A percentile compares a stretch with the other conserved stretches of the same genome.
Evolutionary conservation across 2,797 vertebrate genomes (phyloP).

Genomic region (Tragelaphus oryx): DNA sequence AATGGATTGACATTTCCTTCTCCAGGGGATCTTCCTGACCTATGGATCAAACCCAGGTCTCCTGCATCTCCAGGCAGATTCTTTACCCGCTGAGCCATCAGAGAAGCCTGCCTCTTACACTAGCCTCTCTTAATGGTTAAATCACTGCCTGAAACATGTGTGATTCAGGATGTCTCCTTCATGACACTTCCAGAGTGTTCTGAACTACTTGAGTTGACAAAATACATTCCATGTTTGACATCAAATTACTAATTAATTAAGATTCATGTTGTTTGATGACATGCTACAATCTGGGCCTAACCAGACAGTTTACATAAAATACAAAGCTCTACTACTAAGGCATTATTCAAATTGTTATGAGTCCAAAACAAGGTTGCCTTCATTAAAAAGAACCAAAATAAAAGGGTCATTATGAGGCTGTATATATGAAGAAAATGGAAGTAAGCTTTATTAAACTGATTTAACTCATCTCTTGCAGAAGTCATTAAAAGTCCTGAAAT

Average conservation of each 20-base stretch:
- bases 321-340: slow-evolving; percentile 27
- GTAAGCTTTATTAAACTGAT: neutral
- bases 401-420: slow-evolving; percentile 11
- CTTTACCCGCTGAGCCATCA: neutral
- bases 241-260: slow-evolving; percentile 52
- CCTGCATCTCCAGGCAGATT: neutral
- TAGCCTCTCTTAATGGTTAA: neutral
- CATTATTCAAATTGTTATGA: slow-evolving; percentile 30
- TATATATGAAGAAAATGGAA: slow-evolving; percentile 16
- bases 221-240: slow-evolving; percentile 21
- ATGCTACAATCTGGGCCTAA: slow-evolving; percentile 37
- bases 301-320: slow-evolving; percentile 38
- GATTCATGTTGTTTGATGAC: slow-evolving; percentile 1
- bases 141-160: neutral
- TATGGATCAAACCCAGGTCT: neutral
- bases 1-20: neutral
- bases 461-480: slow-evolving; percentile 30
- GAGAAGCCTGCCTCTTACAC: neutral
- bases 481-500: neutral
- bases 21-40: neutral
- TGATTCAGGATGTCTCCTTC: neutral
- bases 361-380: neutral
- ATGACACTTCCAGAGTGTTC: neutral
- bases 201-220: slow-evolving; percentile 33
- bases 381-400: slow-evolving; percentile 9